Evolutionary conservation across 2,888 invertebrate genomes (phyloP), one percentile per base, ranked within the genome.

Genomic region (Xylocampa areola): DNA sequence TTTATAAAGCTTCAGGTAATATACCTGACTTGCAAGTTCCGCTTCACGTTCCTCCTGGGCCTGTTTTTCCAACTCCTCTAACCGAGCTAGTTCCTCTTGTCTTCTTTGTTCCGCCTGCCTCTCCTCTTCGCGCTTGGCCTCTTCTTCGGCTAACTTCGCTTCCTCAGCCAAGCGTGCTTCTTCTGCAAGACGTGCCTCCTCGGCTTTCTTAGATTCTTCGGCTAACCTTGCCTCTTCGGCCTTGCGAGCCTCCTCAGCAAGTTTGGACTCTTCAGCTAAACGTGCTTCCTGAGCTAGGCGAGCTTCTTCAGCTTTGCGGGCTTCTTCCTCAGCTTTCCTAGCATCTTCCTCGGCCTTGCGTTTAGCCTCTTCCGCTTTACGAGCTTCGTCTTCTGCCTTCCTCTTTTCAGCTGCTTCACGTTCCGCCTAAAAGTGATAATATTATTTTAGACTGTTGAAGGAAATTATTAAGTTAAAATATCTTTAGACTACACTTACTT

Each of bases 1-100:
- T 21, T 21, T 21, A 21, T 21, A 5, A 25, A 27, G 4, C 19
- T 17, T 7, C 11, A 33, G 11, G 19, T 4, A 14, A 16, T 10
- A 10, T 69, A 94, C 94, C 90, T 96, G 96, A 77, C 96, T 92
- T 43, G 96, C 96, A 67, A 96, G 93, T 80, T 96, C 96, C 5
- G 91, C 95, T 87, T 96, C 96, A 17, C 94, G 94, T 76, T 95
- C 95, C 77, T 95, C 95, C 78, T 95, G 94, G 0, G 95, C 95
- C 75, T 95, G 95, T 73, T 92, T 94, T 51, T 95, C 95, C 33
- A 95, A 87, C 79, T 95, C 95, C 74, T 94, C 95, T 63, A 95
- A 86, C 63, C 94, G 90, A 6, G 94, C 88, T 32, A 95, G 87
- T 79, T 95, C 95, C 66, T 94, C 94, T 74, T 95, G 95, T 49